Conservation (phyloP, 2,888 invertebrate genomes). For the Caenorhabditis zanzibari region DNA sequence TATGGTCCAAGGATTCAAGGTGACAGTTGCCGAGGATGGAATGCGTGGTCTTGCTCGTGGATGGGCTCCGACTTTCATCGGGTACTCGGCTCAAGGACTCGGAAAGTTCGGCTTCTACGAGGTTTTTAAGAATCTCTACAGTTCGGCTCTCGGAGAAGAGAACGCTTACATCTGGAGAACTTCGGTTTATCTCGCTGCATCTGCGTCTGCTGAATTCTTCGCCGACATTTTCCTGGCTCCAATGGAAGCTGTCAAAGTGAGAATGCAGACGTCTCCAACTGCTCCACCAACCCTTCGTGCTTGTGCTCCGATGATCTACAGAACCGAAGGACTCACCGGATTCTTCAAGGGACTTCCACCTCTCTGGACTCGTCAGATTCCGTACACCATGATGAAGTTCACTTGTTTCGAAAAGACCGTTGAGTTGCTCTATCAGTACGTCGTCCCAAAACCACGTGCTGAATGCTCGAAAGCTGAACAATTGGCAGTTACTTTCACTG, state of each 20-base stretch:
- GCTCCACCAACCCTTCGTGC: constrained; percentile 69
- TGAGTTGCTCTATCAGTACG: constrained; percentile 91
- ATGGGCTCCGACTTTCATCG: constrained; percentile 97
- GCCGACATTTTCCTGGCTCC: constrained; percentile 97
- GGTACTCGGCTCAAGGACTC: constrained; percentile 93
- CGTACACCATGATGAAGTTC: constrained; percentile 99
- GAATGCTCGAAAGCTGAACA: constrained; percentile 91
- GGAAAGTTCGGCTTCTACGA: constrained; percentile 97
- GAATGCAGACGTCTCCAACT: constrained; percentile 73
- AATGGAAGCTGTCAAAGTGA: constrained; percentile 92
- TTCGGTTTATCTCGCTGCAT: constrained; percentile 91
- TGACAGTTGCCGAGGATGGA: constrained; percentile 90
- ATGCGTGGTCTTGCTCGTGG: constrained; percentile 94
- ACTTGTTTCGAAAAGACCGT: constrained; percentile 97
- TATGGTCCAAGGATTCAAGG: constrained; percentile 89
- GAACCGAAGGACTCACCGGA: constrained; percentile 85
- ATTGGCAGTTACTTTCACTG: constrained; percentile 94
- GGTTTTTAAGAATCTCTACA: constrained; percentile 93
- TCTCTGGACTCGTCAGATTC: constrained; percentile 95
- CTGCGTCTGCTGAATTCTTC: constrained; percentile 97
- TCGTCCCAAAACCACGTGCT: constrained; percentile 89
- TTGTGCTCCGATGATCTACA: constrained; percentile 72
- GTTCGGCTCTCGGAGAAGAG: constrained; percentile 86
- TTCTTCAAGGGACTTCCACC: constrained; percentile 89
- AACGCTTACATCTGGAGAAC: constrained; percentile 84